Evolutionary conservation across 2,888 invertebrate genomes (phyloP).

Genomic region (Agrotis puta): DNA sequence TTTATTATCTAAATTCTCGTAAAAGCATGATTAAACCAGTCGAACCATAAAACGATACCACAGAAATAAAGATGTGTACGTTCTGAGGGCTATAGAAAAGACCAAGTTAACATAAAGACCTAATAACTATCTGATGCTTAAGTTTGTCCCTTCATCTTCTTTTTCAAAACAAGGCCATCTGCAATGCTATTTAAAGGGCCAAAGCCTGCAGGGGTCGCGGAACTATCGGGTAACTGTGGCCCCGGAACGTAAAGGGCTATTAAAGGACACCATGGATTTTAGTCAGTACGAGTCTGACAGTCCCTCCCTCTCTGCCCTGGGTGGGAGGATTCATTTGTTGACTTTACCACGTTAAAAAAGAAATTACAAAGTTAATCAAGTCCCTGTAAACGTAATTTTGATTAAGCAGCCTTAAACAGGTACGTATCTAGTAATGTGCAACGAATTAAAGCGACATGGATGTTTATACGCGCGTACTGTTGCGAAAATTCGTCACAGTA

Average conservation of each 20-base stretch:
- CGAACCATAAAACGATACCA: conserved; percentile 13
- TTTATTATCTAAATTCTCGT: conserved; percentile 28
- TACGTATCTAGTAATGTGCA: conserved; percentile 64
- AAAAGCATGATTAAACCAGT: conserved; percentile 28
- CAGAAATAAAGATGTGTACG: conserved; percentile 16
- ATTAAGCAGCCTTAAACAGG: conserved; percentile 49
- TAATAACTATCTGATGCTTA: not conserved
- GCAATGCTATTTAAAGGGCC: too few relatives aligned
- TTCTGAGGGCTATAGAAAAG: conserved; percentile 30
- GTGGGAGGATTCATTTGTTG: too few relatives aligned
- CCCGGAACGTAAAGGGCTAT: too few relatives aligned
- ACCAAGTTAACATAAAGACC: conserved; percentile 2
- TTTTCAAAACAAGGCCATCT: too few relatives aligned
- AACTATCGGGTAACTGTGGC: too few relatives aligned
- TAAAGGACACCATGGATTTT: too few relatives aligned
- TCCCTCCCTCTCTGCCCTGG: too few relatives aligned
- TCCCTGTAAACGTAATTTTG: conserved; percentile 16
- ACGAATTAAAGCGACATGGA: conserved; percentile 72
- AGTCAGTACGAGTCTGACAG: too few relatives aligned
- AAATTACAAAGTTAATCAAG: too few relatives aligned
- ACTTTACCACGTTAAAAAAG: too few relatives aligned
- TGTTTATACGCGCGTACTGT: conserved; percentile 71
- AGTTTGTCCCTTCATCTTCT: not conserved
- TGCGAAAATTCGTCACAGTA: conserved; percentile 85
- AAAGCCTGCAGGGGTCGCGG: too few relatives aligned